Base-by-base conservation (phyloP, 2,797 vertebrate species). In the Scarus forsteni region DNA sequence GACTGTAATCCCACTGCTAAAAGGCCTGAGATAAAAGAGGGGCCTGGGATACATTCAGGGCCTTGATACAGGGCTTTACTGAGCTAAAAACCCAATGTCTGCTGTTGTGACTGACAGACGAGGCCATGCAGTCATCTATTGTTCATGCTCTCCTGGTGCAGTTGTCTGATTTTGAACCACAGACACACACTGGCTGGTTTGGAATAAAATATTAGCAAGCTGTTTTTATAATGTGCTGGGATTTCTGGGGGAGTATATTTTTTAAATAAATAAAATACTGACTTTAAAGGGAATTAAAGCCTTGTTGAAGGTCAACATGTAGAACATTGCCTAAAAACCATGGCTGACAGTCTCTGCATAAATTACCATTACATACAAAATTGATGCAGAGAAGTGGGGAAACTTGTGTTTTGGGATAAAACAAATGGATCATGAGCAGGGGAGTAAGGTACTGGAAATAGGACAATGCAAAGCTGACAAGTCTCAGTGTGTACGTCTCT, bases 1-100 rank as follows among this genome's bases (percentile, higher is more conserved):
- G 87, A 66, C 75, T 73, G 82, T 94, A 93, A 94, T 94, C 92
- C 93, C 60, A 75, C 69, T 5, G 73, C 85, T 92, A 88, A 81
- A 81, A 79, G 72, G 66, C 61, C 19, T 35, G 48, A 86, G 83
- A 91, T 91, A 92, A 93, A 93, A 91, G 86, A 79, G 86, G 71
- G 89, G 89, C 84, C 90, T 83, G 48, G 55, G 60, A 62, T 71
- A 84, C 87, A 92, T 93, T 92, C 88, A 93, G 77, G 56, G 70
- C 72, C 80, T 75, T 77, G 82, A 91, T 84, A 73, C 77, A 42
- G 88, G 89, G 88, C 89, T 94, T 92, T 92, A 80, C 76, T 73
- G 72, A 49, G 64, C 74, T 71, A 76, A 73, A 54, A 82, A 83
- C 52, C 77, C 58, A 60, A 62, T 78, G 86, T 79, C 73, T 76